Percentiles rank a stretch among this genome's conserved stretches.
phyloP scores from a whole-genome alignment of 2,113 vertebrate species.

The Octodon degus region DNA sequence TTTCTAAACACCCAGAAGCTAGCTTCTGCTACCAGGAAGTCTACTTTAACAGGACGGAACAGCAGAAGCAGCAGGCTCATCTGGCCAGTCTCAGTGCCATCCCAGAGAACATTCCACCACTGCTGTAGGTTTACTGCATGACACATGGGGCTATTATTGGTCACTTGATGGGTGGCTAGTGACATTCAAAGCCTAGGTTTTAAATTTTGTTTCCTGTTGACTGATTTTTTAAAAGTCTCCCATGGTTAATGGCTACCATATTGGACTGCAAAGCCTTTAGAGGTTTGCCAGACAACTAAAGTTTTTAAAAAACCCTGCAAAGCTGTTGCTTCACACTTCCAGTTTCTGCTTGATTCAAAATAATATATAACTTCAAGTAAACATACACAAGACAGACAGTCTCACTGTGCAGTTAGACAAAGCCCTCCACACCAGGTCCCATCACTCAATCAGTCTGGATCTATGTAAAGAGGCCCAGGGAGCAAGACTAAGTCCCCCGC shows the following conservation, averaged over 20 bases:
- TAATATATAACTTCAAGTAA: constrained; percentile 13
- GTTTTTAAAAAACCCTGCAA: constrained; percentile 31
- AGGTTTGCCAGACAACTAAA: not conserved
- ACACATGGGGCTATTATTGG: not conserved
- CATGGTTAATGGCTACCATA: not conserved
- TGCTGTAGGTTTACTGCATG: not conserved
- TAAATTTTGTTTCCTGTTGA: constrained; percentile 11
- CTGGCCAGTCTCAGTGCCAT: not conserved
- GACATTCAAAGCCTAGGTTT: not conserved
- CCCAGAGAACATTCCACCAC: not conserved
- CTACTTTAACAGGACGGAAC: not conserved
- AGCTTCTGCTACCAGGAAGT: not conserved
- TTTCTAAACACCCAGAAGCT: not conserved
- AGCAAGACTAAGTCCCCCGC: constrained; percentile 26
- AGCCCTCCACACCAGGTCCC: not conserved
- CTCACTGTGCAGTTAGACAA: not conserved
- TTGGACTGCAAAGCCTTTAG: not conserved
- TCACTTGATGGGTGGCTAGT: not conserved
- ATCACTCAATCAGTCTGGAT: not conserved
- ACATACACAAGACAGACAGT: not conserved
- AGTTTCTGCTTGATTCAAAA: constrained; percentile 57
- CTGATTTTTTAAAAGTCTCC: not conserved
- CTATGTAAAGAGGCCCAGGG: constrained; percentile 42
- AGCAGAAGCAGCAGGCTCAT: not conserved
- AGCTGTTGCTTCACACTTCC: not conserved